These are phyloP conservation scores for Battus philenor DNA, from an alignment of 1,140 invertebrate genomes.

Conservation along the genomic window DNA sequence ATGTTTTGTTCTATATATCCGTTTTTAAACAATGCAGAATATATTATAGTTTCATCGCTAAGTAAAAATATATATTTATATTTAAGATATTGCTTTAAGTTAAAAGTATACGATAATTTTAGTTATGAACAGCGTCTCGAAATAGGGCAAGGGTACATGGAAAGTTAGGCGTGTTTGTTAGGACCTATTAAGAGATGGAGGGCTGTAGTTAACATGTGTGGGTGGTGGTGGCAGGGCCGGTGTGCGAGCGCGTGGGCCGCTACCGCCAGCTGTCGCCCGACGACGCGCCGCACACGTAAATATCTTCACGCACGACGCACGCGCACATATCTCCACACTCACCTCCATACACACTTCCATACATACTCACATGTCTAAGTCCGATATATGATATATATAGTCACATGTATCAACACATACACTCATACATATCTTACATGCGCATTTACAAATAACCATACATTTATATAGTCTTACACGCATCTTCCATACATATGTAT, in stretches of 20 bases:
- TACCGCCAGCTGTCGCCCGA: conserved; percentile 68
- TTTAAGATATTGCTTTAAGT: no score
- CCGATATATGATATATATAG: no score
- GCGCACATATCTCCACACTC: neutral
- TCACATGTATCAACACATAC: neutral
- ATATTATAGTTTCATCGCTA: no score
- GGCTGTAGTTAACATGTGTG: no score
- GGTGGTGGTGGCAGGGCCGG: conserved; percentile 41
- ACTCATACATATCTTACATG: neutral
- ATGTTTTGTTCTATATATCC: no score
- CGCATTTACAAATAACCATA: neutral
- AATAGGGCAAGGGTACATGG: no score
- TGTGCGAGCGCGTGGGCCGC: conserved; percentile 58
- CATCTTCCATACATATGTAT: neutral
- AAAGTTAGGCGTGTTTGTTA: no score
- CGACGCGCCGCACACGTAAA: conserved; percentile 55
- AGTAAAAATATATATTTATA: no score
- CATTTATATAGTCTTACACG: neutral
- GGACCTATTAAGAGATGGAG: no score
- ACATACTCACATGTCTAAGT: neutral
- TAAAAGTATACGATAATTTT: no score
- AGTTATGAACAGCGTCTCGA: no score
- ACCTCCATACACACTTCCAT: neutral
- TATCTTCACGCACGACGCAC: conserved; percentile 26
- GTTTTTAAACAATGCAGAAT: no score